These are phyloP conservation scores for Diplolepis rosae DNA, from an alignment of 2,888 invertebrate genomes.

Conservation along the genomic window DNA sequence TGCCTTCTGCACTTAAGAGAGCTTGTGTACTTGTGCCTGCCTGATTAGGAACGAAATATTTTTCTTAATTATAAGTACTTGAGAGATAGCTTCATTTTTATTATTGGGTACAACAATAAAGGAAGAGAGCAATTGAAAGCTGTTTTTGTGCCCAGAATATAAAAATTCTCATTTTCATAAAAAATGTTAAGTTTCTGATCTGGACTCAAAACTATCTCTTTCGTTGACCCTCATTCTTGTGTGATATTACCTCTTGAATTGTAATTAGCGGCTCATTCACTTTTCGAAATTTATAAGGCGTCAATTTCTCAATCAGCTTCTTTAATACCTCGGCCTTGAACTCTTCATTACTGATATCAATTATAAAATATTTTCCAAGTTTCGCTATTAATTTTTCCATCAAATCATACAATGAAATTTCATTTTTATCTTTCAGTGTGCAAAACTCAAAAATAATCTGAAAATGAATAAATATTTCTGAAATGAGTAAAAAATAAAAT, in stretches of 20 bases:
- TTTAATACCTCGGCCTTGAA: not conserved
- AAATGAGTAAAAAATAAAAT: not conserved
- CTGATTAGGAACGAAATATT: conserved; percentile 23
- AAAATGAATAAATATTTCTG: no score
- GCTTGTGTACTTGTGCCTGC: conserved; percentile 32
- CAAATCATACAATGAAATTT: not conserved
- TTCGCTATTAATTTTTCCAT: not conserved
- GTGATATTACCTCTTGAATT: conserved; percentile 24
- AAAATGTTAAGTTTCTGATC: conserved; percentile 10
- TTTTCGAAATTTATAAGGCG: conserved; percentile 19
- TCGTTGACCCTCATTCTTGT: no score
- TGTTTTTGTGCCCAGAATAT: no score
- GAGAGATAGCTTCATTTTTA: not conserved
- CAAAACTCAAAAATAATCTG: conserved; percentile 19
- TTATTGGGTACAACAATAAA: no score
- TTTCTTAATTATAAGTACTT: not conserved
- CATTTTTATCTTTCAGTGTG: not conserved
- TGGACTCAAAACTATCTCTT: no score
- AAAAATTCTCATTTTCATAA: not conserved
- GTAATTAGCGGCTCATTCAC: conserved; percentile 15
- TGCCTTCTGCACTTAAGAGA: not conserved
- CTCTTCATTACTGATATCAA: not conserved
- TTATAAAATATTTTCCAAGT: not conserved
- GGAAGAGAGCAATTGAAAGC: no score
- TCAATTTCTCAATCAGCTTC: not conserved